These are phyloP conservation scores for Gulo gulo DNA, from an alignment of 2,113 vertebrate genomes.

Conservation along the genomic window DNA sequence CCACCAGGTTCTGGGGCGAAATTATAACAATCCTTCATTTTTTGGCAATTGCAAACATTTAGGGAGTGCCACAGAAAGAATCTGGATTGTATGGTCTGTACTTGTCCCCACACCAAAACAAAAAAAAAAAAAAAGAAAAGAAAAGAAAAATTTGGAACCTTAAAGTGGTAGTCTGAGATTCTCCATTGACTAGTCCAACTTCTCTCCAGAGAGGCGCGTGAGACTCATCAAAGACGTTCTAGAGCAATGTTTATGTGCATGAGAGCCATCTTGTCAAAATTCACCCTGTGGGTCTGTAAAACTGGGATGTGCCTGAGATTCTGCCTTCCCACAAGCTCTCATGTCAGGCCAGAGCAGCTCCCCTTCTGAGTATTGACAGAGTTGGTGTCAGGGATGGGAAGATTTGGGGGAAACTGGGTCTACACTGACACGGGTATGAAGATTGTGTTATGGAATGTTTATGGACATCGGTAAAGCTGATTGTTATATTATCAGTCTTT, in stretches of 20 bases:
- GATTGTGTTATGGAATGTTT: neutral
- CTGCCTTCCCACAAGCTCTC: neutral
- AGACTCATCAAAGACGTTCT: neutral
- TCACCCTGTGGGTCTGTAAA: neutral
- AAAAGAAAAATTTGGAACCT: neutral
- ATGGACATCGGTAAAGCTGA: neutral
- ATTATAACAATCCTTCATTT: neutral
- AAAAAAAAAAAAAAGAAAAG: neutral
- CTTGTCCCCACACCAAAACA: neutral
- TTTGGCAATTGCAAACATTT: neutral
- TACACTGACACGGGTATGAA: neutral
- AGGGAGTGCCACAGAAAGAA: neutral
- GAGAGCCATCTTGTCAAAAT: neutral
- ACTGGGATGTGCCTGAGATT: too few relatives aligned
- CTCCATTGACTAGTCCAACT: neutral
- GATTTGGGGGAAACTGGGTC: neutral
- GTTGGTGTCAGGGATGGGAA: neutral
- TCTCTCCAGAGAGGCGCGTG: neutral
- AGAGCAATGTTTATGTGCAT: neutral
- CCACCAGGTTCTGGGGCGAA: neutral
- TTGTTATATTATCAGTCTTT: neutral
- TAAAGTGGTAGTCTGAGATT: neutral
- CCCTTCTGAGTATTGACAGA: neutral
- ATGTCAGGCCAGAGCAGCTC: too few relatives aligned
- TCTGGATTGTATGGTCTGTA: neutral